Evolutionary conservation across 2,113 vertebrate species (phyloP).

Genomic region (Syrrhaptes paradoxus): DNA sequence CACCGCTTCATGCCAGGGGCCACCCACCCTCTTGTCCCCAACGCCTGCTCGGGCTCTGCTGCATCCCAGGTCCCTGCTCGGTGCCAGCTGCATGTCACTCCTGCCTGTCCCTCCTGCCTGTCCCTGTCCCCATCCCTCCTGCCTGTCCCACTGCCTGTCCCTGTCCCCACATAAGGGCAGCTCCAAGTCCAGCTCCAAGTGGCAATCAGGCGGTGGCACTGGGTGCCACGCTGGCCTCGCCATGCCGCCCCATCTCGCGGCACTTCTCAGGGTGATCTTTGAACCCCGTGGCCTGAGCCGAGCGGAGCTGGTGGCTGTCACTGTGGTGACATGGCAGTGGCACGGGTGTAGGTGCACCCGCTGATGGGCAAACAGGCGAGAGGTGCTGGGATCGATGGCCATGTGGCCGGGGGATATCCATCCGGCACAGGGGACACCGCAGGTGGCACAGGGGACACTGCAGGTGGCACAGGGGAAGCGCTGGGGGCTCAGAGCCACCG

Average conservation of each 20-base stretch:
- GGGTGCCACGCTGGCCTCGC: background rate
- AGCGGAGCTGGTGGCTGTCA: background rate
- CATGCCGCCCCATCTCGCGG: fast-evolving
- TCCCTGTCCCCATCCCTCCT: background rate
- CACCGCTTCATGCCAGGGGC: too few relatives aligned
- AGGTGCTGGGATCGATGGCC: background rate
- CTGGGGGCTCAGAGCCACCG: background rate
- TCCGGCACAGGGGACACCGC: fast-evolving
- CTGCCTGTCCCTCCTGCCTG: background rate
- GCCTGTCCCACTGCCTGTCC: background rate
- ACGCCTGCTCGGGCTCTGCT: fast-evolving
- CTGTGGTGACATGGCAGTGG: fast-evolving
- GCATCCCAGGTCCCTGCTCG: background rate
- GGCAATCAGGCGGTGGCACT: background rate
- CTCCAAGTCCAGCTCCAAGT: background rate
- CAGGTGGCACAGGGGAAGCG: too few relatives aligned
- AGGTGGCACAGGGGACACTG: too few relatives aligned
- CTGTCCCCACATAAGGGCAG: background rate
- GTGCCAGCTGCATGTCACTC: background rate
- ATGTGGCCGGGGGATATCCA: fast-evolving
- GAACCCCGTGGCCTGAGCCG: background rate
- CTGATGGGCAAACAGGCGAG: fast-evolving
- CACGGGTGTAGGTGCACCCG: fast-evolving
- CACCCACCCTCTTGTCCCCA: fast-evolving
- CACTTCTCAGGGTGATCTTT: background rate